Conservation (phyloP, 2,888 invertebrate species). For the Trachelus iudaicus region DNA sequence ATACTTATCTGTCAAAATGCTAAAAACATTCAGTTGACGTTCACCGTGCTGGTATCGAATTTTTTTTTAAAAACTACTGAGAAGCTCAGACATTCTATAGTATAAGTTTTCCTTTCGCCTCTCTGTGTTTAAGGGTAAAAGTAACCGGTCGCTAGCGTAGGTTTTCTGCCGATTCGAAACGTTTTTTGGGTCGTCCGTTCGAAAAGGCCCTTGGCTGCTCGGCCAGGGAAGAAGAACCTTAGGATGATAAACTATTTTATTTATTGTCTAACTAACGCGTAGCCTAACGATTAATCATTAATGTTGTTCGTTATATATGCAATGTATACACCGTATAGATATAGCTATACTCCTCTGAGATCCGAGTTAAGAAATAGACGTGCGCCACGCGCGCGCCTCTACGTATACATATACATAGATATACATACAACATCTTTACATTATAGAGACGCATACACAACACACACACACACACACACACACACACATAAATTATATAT, state of each 20-base stretch:
- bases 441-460: neutral
- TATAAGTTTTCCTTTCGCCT: neutral
- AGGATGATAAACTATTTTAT: constrained; percentile 51
- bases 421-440: constrained; percentile 11
- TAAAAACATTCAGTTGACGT: too few relatives aligned
- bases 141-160: neutral
- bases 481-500: constrained; percentile 12
- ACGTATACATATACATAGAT: constrained; percentile 13
- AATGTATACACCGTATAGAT: constrained; percentile 35
- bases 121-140: neutral
- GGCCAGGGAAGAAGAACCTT: neutral
- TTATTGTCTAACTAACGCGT: constrained; percentile 56
- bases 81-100: neutral
- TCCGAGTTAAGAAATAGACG: neutral
- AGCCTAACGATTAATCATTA: constrained; percentile 55
- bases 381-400: neutral
- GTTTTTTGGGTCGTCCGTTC: neutral
- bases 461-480: constrained; percentile 4
- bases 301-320: constrained; percentile 56
- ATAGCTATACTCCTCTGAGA: constrained; percentile 18
- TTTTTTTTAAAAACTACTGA: neutral
- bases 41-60: neutral
- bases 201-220: neutral
- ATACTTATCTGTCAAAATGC: too few relatives aligned
- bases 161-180: neutral